Base-by-base conservation (phyloP, 53 echinoderm and acorn worm genomes). In the Paracentrotus lividus region DNA sequence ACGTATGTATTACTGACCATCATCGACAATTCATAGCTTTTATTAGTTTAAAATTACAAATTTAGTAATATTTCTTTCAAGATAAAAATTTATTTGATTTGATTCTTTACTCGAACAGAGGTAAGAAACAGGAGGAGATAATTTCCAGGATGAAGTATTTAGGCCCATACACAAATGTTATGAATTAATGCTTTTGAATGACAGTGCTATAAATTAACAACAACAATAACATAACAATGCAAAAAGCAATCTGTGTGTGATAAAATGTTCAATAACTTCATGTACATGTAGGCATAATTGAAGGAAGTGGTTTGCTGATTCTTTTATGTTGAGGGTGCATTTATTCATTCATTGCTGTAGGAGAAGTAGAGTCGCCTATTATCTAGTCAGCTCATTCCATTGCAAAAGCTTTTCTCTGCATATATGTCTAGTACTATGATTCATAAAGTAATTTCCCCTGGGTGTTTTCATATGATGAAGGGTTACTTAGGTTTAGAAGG, bases 401-500 rank as follows among this genome's bases (percentile, higher is more conserved):
- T 77, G 77, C 33, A 24, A 15, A 81, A 81, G 26, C 47, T 47
- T 47, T 4, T 76, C 81, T 47, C 81, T 78, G 51, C 85, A 49
- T 85, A 21, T 57, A 56, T 32, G 54, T 57, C 55, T 64, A n/a
- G n/a, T n/a, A 43, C 61, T 61, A 55, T 89, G 89, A 89, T 56
- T 89, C 89, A 89, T 89, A 56, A 43, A 42, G 89, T 59, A 65
- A 89, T 89, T 89, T 89, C 89, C 89, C 89, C 58, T 59, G 89
- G 89, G 89, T 44, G 43, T 86, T 56, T 86, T 86, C 44, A 81
- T 81, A 81, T 81, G 49, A 81, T 81, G 81, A 81, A 81, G 81
- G 81, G 81, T 81, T 81, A 81, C 81, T 81, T 81, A 47, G 81
- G 81, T 81, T 81, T 81, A 81, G 81, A 81, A n/a, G 44, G 45